Evolutionary conservation across 2,113 vertebrate species (phyloP).

Genomic region (Suncus etruscus): DNA sequence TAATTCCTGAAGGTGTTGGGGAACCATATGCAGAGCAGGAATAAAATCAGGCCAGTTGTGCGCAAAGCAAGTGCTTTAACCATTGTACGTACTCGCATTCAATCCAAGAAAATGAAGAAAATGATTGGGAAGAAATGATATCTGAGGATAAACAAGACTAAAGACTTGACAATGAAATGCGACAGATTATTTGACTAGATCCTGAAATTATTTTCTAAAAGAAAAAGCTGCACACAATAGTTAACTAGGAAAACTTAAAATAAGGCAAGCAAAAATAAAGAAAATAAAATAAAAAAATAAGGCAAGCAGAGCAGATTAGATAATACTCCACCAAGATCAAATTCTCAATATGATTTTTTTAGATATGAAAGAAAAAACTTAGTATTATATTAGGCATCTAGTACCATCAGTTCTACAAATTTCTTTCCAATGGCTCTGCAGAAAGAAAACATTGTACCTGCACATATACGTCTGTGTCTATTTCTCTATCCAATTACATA

Average conservation of each 20-base stretch:
- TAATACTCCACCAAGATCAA: conserved; percentile 5
- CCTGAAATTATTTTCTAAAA: neutral
- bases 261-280: neutral
- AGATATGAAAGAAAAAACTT: conserved; percentile 11
- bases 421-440: conserved; percentile 2
- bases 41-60: too few relatives aligned
- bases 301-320: neutral
- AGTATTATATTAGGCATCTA: neutral
- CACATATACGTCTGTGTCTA: too few relatives aligned
- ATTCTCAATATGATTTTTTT: neutral
- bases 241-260: neutral
- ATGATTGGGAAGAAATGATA: conserved; percentile 3
- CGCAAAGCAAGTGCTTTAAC: too few relatives aligned
- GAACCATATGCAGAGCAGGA: too few relatives aligned
- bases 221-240: neutral
- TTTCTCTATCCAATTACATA: neutral
- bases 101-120: neutral
- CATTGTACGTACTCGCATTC: too few relatives aligned
- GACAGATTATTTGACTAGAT: neutral
- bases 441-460: conserved; percentile 6
- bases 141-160: neutral
- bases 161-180: neutral
- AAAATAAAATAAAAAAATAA: too few relatives aligned
- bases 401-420: neutral
- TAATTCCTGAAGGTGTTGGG: too few relatives aligned